A percentile compares a stretch with the other conserved stretches of the same genome.
Evolutionary conservation across 2,113 vertebrate species (phyloP).

Genomic region (Emydura subglobosa): DNA sequence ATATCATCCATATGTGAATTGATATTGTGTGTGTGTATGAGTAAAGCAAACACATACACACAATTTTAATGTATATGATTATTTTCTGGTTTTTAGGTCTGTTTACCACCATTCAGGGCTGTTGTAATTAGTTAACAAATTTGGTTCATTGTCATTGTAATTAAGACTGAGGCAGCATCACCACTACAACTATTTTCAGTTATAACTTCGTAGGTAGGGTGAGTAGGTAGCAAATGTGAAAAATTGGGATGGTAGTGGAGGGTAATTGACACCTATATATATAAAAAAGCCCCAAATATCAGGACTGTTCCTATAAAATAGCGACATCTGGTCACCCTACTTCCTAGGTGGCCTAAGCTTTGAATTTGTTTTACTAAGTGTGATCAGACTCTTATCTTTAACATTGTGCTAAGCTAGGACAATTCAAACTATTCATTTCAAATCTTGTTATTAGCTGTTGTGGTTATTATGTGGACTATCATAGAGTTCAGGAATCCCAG

Average conservation of each 20-base stretch:
- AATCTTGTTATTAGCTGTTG: background rate
- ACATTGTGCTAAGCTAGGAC: background rate
- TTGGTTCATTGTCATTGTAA: background rate
- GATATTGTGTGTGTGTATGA: background rate
- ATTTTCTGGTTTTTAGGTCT: background rate
- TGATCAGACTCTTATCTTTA: background rate
- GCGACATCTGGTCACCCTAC: no score
- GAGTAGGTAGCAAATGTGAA: no score
- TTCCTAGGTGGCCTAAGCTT: background rate
- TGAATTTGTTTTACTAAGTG: background rate
- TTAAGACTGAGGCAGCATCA: background rate
- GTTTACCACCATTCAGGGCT: background rate
- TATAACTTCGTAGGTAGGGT: background rate
- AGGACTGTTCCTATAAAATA: no score
- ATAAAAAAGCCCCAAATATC: no score
- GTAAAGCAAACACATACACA: background rate
- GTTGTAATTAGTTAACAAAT: background rate
- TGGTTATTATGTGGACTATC: background rate
- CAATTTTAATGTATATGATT: background rate
- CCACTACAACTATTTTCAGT: background rate
- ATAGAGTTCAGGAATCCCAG: background rate
- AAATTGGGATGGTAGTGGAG: no score
- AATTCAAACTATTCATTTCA: background rate
- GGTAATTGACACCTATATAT: no score
- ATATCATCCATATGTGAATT: background rate